Conservation (phyloP, 2,113 vertebrate species). For the Axis porcinus region DNA sequence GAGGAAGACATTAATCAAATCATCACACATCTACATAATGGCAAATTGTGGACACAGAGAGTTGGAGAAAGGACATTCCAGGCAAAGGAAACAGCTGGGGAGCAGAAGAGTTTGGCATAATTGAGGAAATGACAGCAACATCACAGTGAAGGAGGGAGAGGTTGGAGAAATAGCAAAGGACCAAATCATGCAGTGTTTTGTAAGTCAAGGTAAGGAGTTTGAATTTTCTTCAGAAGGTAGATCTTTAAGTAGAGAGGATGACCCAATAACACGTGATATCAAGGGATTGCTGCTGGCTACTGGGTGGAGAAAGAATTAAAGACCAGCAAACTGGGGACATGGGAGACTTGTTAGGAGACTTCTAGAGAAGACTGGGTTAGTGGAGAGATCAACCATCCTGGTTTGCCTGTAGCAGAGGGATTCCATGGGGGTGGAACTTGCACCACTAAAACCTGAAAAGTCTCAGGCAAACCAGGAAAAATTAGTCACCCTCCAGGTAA, state of each 20-base stretch:
- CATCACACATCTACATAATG: neutral
- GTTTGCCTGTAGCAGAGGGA: no score
- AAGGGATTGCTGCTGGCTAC: neutral
- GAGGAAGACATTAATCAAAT: neutral
- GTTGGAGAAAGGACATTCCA: neutral
- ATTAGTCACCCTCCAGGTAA: neutral
- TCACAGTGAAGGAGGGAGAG: neutral
- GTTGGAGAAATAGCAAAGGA: neutral
- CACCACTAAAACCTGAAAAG: neutral
- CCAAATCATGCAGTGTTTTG: neutral
- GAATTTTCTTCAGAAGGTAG: neutral
- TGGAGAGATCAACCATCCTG: neutral
- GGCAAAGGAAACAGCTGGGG: neutral
- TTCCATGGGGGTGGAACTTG: neutral
- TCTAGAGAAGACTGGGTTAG: neutral
- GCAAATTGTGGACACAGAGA: neutral
- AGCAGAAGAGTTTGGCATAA: neutral
- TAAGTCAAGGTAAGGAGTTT: neutral
- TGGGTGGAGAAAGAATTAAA: neutral
- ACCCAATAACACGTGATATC: neutral
- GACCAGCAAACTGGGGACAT: neutral
- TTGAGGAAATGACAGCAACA: neutral
- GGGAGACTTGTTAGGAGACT: neutral
- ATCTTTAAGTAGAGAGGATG: neutral
- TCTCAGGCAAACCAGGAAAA: neutral